Conservation (phyloP, 1,140 invertebrate species). For the Steinernema feltiae region DNA sequence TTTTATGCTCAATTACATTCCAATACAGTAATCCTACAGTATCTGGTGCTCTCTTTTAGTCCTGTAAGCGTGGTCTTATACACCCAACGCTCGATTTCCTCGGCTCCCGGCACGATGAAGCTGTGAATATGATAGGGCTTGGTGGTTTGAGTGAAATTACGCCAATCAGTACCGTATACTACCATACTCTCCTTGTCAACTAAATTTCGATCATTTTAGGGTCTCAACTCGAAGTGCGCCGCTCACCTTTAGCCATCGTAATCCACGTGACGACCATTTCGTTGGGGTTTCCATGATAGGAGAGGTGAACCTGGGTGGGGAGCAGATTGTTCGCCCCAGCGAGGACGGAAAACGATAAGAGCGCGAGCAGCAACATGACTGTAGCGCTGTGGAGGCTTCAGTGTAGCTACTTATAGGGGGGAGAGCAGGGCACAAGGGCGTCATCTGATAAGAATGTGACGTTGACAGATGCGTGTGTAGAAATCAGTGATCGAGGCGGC, state of each 20-base stretch:
- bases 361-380: no score
- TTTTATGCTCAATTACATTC: neutral
- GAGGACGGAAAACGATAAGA: no score
- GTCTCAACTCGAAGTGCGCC: neutral
- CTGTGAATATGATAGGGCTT: neutral
- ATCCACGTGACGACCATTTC: constrained; percentile 5
- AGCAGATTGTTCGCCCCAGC: no score
- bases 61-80: neutral
- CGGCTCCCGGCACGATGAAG: neutral
- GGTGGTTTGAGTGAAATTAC: neutral
- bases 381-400: no score
- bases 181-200: neutral
- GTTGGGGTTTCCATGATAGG: neutral
- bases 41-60: neutral
- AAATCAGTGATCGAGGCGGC: no score
- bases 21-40: neutral
- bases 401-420: no score
- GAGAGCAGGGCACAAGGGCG: no score
- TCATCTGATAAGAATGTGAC: no score
- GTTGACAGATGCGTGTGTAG: no score
- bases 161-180: neutral
- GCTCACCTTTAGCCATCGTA: neutral
- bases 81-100: neutral
- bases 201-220: neutral
- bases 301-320: neutral